Evolutionary conservation across 2,888 invertebrate genomes (phyloP).

Genomic region (Macroteleia sp.): DNA sequence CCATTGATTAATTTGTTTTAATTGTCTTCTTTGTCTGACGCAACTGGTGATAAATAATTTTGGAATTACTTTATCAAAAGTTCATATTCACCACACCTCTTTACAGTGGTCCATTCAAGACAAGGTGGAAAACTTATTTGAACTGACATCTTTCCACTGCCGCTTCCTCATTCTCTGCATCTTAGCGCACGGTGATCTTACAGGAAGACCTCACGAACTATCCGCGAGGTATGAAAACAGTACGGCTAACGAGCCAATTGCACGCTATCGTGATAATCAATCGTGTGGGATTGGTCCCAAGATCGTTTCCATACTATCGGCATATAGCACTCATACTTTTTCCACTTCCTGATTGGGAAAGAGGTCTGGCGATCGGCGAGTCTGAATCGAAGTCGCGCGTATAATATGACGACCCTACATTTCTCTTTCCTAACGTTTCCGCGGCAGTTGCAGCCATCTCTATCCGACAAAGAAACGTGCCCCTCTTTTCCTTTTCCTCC

Average conservation of each 20-base stretch:
- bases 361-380: conserved; percentile 38
- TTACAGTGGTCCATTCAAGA: neutral
- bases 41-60: conserved; percentile 31
- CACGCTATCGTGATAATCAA: conserved; percentile 56
- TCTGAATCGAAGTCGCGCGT: conserved; percentile 59
- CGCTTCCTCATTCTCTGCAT: conserved; percentile 48
- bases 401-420: conserved; percentile 76
- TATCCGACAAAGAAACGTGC: conserved; percentile 30
- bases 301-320: conserved; percentile 51
- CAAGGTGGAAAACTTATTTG: conserved; percentile 28
- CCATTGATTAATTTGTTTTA: too few relatives aligned
- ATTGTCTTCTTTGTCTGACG: neutral
- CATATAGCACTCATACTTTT: conserved; percentile 51
- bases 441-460: conserved; percentile 43
- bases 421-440: conserved; percentile 19
- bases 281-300: conserved; percentile 41
- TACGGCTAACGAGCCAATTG: conserved; percentile 50
- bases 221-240: conserved; percentile 35
- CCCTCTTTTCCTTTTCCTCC: conserved; percentile 18
- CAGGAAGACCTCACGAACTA: conserved; percentile 23
- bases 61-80: neutral
- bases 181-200: conserved; percentile 8
- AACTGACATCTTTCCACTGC: conserved; percentile 8
- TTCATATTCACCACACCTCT: conserved; percentile 26
- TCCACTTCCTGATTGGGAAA: conserved; percentile 58